phyloP scores from a whole-genome alignment of 2,113 vertebrate species.

The Okapia johnstoni region DNA sequence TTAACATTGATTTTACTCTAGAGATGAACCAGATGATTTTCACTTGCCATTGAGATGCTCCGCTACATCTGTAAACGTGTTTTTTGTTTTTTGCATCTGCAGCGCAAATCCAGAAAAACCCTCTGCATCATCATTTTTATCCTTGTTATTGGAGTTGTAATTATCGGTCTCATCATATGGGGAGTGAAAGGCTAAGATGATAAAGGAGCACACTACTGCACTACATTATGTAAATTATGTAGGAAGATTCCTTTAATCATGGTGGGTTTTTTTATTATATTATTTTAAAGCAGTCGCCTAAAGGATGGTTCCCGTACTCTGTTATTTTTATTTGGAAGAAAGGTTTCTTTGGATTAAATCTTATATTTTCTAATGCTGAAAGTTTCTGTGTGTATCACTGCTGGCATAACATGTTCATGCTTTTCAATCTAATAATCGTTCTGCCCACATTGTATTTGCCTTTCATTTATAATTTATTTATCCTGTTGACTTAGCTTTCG shows the following conservation, averaged over 20 bases:
- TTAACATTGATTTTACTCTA: background rate
- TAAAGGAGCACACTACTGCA: background rate
- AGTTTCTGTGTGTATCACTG: conserved; percentile 47
- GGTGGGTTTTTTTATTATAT: conserved; percentile 33
- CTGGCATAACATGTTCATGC: background rate
- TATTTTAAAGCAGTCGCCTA: conserved; percentile 67
- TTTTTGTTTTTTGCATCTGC: conserved; percentile 54
- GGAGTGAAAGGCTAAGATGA: background rate
- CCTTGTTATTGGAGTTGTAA: conserved; percentile 78
- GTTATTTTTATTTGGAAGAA: conserved; percentile 40
- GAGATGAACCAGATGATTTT: background rate
- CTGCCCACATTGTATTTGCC: background rate
- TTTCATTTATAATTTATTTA: conserved; percentile 66
- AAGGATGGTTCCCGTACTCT: conserved; percentile 66
- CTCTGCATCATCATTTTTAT: conserved; percentile 90
- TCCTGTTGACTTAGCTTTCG: conserved; percentile 16
- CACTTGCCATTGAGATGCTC: background rate
- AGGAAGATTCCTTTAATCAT: conserved; percentile 43
- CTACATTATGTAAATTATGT: conserved; percentile 51
- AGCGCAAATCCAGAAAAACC: conserved; percentile 95
- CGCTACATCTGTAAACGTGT: background rate
- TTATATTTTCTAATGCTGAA: conserved; percentile 56
- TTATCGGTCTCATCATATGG: conserved; percentile 89
- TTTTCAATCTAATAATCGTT: background rate
- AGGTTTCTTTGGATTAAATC: conserved; percentile 47